phyloP scores from a whole-genome alignment of 2,888 invertebrate species.

The Meteorus colon region DNA sequence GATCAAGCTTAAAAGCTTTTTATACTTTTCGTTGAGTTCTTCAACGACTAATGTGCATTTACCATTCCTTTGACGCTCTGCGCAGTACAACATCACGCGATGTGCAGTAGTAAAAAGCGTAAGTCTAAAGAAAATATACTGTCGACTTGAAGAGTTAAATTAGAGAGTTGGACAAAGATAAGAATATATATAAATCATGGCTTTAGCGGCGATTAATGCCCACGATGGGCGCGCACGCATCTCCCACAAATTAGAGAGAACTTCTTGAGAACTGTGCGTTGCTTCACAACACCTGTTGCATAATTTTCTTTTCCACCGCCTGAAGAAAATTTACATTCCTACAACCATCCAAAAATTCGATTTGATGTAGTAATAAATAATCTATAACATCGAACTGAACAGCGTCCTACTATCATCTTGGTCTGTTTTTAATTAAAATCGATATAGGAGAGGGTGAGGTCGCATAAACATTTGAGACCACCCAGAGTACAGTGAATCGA shows the following conservation, averaged over 20 bases:
- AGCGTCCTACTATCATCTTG: neutral
- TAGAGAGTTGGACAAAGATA: neutral
- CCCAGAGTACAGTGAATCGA: neutral
- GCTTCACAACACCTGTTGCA: slow-evolving; percentile 26
- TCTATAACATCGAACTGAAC: neutral
- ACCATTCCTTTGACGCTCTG: slow-evolving; percentile 3
- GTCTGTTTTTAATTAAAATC: neutral
- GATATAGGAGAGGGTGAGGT: neutral
- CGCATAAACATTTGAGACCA: slow-evolving; percentile 8
- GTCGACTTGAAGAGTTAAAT: neutral
- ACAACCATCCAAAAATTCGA: neutral
- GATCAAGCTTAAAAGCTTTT: slow-evolving; percentile 33
- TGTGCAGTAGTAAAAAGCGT: neutral
- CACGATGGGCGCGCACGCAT: neutral
- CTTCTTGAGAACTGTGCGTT: neutral
- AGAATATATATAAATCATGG: slow-evolving; percentile 5
- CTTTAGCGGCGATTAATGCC: slow-evolving; percentile 13
- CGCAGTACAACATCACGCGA: slow-evolving; percentile 1
- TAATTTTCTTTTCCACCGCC: neutral
- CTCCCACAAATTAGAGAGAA: neutral
- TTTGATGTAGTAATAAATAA: neutral
- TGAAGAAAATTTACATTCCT: neutral
- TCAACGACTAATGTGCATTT: slow-evolving; percentile 16
- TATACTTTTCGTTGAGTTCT: slow-evolving; percentile 24
- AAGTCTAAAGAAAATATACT: slow-evolving; percentile 22